Evolutionary conservation across 2,888 invertebrate genomes (phyloP).

Genomic region (Stenurella melanura): DNA sequence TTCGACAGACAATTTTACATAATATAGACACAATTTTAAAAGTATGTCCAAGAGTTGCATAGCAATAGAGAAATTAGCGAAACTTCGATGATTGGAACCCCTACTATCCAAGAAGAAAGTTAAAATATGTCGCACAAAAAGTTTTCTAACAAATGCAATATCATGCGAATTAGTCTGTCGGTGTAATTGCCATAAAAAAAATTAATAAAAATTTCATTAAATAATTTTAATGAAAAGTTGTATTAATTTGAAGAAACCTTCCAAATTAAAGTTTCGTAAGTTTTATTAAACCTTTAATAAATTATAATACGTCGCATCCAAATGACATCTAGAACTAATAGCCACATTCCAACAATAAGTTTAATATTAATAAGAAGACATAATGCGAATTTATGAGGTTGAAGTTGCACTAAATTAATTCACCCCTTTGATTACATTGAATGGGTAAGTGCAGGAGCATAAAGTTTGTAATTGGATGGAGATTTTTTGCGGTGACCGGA

Average conservation of each 20-base stretch:
- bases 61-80: no score
- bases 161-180: not conserved
- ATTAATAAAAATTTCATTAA: not conserved
- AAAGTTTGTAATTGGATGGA: no score
- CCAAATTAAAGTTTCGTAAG: not conserved
- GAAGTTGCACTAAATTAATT: not conserved
- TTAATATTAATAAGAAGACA: not conserved
- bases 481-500: no score
- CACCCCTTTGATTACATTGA: no score
- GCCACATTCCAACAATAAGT: not conserved
- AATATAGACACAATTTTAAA: no score
- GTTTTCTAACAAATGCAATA: not conserved
- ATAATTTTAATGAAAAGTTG: not conserved
- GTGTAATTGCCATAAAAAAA: not conserved
- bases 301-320: not conserved
- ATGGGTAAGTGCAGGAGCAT: no score
- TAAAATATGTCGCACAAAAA: not conserved
- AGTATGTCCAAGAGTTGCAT: no score
- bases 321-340: not conserved
- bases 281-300: not conserved
- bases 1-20: no score
- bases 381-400: not conserved
- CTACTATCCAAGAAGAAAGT: no score
- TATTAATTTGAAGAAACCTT: not conserved
- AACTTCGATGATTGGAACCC: no score